Evolutionary conservation across 2,113 vertebrate genomes (phyloP).

Genomic region (Narcine bancroftii): DNA sequence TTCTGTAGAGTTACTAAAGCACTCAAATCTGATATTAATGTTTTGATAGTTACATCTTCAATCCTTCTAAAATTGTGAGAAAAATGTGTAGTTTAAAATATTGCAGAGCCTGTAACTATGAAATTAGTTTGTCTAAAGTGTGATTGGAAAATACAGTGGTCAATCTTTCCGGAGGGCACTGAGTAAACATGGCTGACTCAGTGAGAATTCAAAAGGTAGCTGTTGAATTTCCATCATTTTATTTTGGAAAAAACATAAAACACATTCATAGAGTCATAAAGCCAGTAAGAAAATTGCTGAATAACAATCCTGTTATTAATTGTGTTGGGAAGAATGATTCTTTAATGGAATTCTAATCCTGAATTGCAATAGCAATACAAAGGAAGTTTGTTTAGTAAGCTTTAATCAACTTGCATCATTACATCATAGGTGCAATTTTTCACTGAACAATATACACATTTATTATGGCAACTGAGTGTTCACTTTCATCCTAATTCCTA

Average conservation of each 20-base stretch:
- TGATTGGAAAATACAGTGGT: not conserved
- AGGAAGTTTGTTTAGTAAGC: not conserved
- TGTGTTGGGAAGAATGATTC: not conserved
- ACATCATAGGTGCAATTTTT: not conserved
- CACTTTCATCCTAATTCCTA: not conserved
- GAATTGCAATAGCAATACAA: not conserved
- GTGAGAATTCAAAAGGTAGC: not conserved
- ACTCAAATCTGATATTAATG: not conserved
- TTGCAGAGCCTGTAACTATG: not conserved
- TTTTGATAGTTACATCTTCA: not conserved
- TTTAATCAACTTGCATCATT: constrained; percentile 3
- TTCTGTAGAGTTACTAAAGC: not conserved
- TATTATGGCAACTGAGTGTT: not conserved
- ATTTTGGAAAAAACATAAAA: not conserved
- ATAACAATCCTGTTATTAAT: not conserved
- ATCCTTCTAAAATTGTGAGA: not conserved
- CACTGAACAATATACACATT: not conserved
- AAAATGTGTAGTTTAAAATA: not conserved
- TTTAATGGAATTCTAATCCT: constrained; percentile 2
- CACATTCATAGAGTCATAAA: not conserved
- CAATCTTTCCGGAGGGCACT: not conserved
- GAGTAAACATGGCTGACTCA: not conserved
- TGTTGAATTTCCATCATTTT: not conserved
- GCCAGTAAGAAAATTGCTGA: constrained; percentile 12
- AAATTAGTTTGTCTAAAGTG: not conserved